Evolutionary conservation across 1,140 invertebrate species (phyloP).

Genomic region (Zaprionus davidi): DNA sequence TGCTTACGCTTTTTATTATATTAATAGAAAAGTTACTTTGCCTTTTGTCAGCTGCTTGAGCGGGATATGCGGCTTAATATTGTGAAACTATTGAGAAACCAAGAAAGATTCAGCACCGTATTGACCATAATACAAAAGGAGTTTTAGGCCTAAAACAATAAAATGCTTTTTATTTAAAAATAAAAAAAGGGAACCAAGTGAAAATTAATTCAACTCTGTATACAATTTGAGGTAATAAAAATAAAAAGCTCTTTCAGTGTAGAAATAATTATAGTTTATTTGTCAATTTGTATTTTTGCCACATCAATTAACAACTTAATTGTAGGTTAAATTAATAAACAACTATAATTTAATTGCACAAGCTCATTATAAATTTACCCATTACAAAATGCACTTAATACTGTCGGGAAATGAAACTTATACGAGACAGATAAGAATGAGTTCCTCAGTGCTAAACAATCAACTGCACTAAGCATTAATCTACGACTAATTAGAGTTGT

Average conservation of each 20-base stretch:
- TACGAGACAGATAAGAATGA: neutral
- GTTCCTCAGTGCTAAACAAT: slow-evolving; percentile 23
- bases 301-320: neutral
- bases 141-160: too few species aligned
- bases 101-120: neutral
- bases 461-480: slow-evolving; percentile 53
- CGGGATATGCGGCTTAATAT: neutral
- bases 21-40: neutral
- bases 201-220: too few species aligned
- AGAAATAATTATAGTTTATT: too few species aligned
- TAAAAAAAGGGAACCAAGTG: too few species aligned
- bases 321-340: neutral
- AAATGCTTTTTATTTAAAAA: too few species aligned
- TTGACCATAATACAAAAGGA: neutral
- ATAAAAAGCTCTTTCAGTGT: too few species aligned
- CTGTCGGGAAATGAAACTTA: neutral
- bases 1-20: neutral
- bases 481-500: slow-evolving; percentile 59
- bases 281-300: neutral
- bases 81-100: neutral
- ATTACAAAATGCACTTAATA: neutral
- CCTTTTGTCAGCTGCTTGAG: neutral
- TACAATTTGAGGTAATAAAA: neutral
- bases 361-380: neutral
- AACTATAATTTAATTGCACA: neutral